Conservation (phyloP, 1,140 invertebrate species). For the Drepana arcuata region DNA sequence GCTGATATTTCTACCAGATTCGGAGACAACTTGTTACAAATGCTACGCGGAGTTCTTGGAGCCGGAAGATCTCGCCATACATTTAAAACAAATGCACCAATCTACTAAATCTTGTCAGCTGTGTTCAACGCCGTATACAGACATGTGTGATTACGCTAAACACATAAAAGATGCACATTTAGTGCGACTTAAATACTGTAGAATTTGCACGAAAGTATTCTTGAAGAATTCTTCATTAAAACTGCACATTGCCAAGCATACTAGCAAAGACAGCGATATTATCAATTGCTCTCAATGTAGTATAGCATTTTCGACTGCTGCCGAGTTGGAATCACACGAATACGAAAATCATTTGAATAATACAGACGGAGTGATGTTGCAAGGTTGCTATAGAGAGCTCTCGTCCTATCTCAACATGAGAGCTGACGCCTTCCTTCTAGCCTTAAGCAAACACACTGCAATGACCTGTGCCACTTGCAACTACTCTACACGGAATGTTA, state of each 20-base stretch:
- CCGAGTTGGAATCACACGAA: conserved; percentile 33
- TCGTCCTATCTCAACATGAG: conserved; percentile 40
- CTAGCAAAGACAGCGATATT: conserved; percentile 1
- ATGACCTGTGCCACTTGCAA: conserved; percentile 27
- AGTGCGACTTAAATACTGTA: conserved; percentile 19
- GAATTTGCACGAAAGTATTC: conserved; percentile 32
- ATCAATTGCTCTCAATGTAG: conserved; percentile 35
- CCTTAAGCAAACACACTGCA: conserved; percentile 4
- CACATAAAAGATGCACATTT: conserved; percentile 39
- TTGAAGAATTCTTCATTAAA: conserved; percentile 6
- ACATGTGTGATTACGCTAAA: conserved; percentile 21
- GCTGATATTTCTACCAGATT: no score
- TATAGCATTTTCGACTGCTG: conserved; percentile 13
- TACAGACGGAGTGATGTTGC: conserved; percentile 28
- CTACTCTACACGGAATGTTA: conserved; percentile 8
- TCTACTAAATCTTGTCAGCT: conserved; percentile 21
- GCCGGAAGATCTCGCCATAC: conserved; percentile 33
- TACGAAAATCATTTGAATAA: conserved; percentile 16
- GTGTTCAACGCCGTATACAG: conserved; percentile 18
- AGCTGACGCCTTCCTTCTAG: conserved; percentile 18
- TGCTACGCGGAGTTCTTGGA: conserved; percentile 54
- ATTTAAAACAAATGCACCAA: conserved; percentile 33
- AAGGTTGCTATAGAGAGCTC: conserved; percentile 20
- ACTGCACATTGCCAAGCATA: conserved; percentile 36
- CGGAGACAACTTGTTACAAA: conserved; percentile 34